Base-by-base conservation (phyloP, 2,888 invertebrate genomes). In the Andrena flavipes region DNA sequence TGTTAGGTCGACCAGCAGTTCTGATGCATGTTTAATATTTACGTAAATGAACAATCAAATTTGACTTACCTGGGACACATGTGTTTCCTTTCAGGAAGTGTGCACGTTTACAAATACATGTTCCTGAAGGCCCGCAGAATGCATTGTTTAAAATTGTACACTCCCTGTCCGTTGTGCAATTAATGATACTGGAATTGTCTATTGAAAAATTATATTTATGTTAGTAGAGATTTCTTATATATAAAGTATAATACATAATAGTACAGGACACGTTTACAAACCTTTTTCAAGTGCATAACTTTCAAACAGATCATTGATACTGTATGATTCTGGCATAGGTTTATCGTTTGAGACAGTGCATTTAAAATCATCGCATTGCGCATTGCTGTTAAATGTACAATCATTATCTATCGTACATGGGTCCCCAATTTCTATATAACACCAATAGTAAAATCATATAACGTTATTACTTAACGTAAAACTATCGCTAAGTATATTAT, bases 41-140 rank as follows among this genome's bases (percentile, higher is more conserved):
- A 0, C 20, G n/a, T 1, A 13, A 63, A 42, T 35, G 2, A 33
- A 26, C 26, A 26, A 59, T 6, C 1, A 30, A 8, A 16, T 42
- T 62, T 20, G n/a, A 30, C 33, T 80, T 84, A 92, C 93, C 93
- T 80, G 92, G 87, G 72, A 90, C 35, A 71, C 92, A 93, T n/a
- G 60, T 23, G 30, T n/a, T 16, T 26, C 80, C 70, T n/a, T 49
- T 2, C 0, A 48, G 23, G 13, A 35, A 91, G 54, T 88, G 42
- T 20, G 85, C 90, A 6, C 88, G 90, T 56, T 83, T 65, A 67
- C 92, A 92, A 16, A 82, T 62, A 59, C 91, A 93, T 48, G 63
- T 87, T 3, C 88, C 88, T 3, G 71, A 54, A 26, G 33, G n/a
- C 35, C 77, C 79, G 74, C 93, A 93, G 10, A 67, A 16, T 5